These are phyloP conservation scores for Progne subis DNA, from an alignment of 2,113 vertebrate species.

Conservation along the genomic window DNA sequence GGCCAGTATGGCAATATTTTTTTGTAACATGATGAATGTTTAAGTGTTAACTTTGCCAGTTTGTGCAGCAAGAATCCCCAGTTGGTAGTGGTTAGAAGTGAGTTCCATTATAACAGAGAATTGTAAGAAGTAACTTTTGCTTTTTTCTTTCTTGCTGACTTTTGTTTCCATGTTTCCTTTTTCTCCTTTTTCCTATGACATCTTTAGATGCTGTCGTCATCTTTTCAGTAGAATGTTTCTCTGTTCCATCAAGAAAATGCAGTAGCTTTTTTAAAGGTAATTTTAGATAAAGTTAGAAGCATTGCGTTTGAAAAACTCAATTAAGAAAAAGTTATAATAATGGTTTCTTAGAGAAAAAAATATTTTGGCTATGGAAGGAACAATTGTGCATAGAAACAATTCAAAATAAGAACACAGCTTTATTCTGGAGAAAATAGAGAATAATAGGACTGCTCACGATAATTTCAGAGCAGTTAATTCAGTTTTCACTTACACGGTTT, in stretches of 20 bases:
- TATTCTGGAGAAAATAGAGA: not conserved
- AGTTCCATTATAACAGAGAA: not conserved
- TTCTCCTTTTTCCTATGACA: not conserved
- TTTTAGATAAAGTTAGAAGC: not conserved
- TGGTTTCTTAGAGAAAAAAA: not conserved
- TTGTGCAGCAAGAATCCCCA: not conserved
- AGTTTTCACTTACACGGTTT: not conserved
- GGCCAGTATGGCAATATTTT: not conserved
- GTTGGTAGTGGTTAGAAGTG: not conserved
- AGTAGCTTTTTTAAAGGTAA: not conserved
- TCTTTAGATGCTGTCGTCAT: not conserved
- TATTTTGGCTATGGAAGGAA: not conserved
- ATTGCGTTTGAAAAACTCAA: not conserved
- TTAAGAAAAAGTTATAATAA: not conserved
- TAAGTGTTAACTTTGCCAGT: not conserved
- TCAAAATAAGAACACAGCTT: not conserved
- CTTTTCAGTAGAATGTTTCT: not conserved
- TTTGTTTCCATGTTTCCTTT: not conserved
- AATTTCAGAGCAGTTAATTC: not conserved
- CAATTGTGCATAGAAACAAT: not conserved
- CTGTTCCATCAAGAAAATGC: not conserved
- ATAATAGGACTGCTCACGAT: not conserved
- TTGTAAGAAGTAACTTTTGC: not conserved
- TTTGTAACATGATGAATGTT: not conserved
- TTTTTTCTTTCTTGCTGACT: not conserved